phyloP scores from a whole-genome alignment of 2,888 invertebrate genomes.

The Rosalia funebris region DNA sequence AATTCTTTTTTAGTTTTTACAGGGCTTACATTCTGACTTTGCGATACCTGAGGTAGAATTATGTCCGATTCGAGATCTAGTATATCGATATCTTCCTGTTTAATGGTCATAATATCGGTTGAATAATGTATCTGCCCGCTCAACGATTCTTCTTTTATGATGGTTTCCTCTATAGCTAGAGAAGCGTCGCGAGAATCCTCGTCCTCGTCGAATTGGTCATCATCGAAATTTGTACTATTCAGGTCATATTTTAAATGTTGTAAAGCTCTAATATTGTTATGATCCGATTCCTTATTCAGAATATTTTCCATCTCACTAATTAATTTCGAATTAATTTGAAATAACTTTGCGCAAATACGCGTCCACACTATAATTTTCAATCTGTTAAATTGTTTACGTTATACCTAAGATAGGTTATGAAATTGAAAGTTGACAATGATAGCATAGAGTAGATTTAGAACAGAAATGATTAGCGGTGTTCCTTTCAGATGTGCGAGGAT shows the following conservation, averaged over 20 bases:
- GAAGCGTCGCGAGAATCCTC: constrained; percentile 54
- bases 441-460: too few relatives aligned
- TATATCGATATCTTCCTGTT: constrained; percentile 40
- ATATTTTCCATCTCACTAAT: constrained; percentile 47
- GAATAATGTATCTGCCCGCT: constrained; percentile 15
- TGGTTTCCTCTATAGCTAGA: constrained; percentile 55
- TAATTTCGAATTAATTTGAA: background rate
- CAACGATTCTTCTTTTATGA: constrained; percentile 31
- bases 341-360: too few relatives aligned
- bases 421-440: too few relatives aligned
- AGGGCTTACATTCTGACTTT: constrained; percentile 50
- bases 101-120: constrained; percentile 28
- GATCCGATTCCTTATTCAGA: constrained; percentile 42
- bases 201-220: constrained; percentile 56
- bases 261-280: constrained; percentile 45
- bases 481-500: too few relatives aligned
- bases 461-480: too few relatives aligned
- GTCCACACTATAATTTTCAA: too few relatives aligned
- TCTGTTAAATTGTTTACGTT: too few relatives aligned
- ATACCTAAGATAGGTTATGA: too few relatives aligned
- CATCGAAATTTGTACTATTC: constrained; percentile 57
- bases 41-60: constrained; percentile 59
- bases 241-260: constrained; percentile 56
- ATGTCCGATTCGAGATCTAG: constrained; percentile 56
- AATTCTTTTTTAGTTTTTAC: constrained; percentile 71